Evolutionary conservation across 1,140 invertebrate genomes (phyloP).

Genomic region (Calosoma granatense): DNA sequence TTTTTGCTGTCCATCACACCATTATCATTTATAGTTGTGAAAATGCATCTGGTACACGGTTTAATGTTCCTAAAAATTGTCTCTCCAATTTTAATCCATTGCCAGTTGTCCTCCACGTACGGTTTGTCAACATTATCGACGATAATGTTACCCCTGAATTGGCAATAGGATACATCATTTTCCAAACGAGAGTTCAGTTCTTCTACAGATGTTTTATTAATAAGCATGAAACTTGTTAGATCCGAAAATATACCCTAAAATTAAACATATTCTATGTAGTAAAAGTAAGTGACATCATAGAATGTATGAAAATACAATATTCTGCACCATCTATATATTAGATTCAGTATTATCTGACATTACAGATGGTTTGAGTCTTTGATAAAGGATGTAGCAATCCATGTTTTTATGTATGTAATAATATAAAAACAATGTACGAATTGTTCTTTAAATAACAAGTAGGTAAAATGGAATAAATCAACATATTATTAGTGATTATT

Average conservation of each 20-base stretch:
- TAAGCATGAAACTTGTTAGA: constrained; percentile 44
- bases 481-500: constrained; percentile 3
- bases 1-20: constrained; percentile 37
- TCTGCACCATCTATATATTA: no score
- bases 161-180: constrained; percentile 38
- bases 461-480: not conserved
- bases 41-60: constrained; percentile 51
- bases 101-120: constrained; percentile 59
- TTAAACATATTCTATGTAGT: no score
- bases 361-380: no score
- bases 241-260: constrained; percentile 48
- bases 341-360: no score
- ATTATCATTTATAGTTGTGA: constrained; percentile 47
- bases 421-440: no score
- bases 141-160: constrained; percentile 60
- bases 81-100: constrained; percentile 55
- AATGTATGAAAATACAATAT: no score
- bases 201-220: constrained; percentile 50
- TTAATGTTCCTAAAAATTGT: constrained; percentile 49
- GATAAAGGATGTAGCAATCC: no score
- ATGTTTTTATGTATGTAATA: no score
- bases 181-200: constrained; percentile 49
- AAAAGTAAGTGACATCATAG: no score
- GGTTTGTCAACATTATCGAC: constrained; percentile 42
- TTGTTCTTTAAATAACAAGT: no score